Percentiles rank a stretch among this genome's conserved stretches.
Evolutionary conservation across 2,888 invertebrate genomes (phyloP).

Genomic region (Luperina nickerlii): DNA sequence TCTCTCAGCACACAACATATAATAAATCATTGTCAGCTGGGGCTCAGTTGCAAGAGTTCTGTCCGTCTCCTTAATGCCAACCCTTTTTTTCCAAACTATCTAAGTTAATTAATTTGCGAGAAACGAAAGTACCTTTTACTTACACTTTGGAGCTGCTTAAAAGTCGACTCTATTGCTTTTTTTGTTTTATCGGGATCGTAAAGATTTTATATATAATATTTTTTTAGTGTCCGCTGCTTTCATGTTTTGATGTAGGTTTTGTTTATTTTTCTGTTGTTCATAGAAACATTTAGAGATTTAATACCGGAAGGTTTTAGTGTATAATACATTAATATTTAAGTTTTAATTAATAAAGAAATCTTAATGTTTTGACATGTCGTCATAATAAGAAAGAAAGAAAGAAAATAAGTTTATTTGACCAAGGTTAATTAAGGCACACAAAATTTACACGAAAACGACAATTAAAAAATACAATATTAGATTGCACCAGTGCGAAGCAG

Average conservation of each 20-base stretch:
- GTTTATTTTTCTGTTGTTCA: not conserved
- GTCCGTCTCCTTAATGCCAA: conserved; percentile 74
- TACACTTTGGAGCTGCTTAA: conserved; percentile 41
- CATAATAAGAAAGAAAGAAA: not conserved
- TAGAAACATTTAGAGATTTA: not conserved
- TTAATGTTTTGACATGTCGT: not conserved
- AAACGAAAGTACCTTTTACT: conserved; percentile 49
- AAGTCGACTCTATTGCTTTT: conserved; percentile 26
- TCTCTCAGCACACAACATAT: conserved; percentile 60
- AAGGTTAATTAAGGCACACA: no score
- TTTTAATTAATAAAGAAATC: not conserved
- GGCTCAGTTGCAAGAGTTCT: conserved; percentile 74
- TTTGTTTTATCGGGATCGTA: not conserved
- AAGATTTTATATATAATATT: not conserved
- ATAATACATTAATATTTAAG: not conserved
- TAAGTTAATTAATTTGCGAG: conserved; percentile 65
- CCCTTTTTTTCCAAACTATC: conserved; percentile 68
- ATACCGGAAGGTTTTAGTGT: not conserved
- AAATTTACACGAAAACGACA: no score
- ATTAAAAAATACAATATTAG: no score
- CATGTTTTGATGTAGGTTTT: conserved; percentile 7
- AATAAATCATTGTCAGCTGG: conserved; percentile 76
- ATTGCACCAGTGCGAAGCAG: not conserved
- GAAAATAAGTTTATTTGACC: no score
- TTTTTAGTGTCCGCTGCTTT: conserved; percentile 11